Evolutionary conservation across 1,140 invertebrate species (phyloP).

Genomic region (Cecropterus lyciades): DNA sequence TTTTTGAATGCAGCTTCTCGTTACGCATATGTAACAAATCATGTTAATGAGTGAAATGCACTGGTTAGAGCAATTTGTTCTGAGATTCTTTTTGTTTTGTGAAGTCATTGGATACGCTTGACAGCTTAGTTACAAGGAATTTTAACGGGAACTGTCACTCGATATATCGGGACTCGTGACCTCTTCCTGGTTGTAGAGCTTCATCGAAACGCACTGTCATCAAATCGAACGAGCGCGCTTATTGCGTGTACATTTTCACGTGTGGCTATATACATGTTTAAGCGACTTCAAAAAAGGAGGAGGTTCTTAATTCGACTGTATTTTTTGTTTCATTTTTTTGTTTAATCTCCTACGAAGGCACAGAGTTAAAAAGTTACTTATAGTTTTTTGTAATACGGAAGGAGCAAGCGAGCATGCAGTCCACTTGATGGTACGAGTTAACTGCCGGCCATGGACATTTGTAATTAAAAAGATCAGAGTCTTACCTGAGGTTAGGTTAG

Average conservation of each 20-base stretch:
- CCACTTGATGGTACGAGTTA: too few species aligned
- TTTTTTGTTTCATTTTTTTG: too few species aligned
- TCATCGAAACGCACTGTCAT: constrained; percentile 6
- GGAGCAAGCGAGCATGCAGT: too few species aligned
- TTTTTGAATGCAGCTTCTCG: constrained; percentile 23
- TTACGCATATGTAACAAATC: constrained; percentile 47
- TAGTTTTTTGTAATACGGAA: too few species aligned
- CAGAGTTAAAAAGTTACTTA: too few species aligned
- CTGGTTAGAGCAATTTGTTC: constrained; percentile 25
- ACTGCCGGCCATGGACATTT: too few species aligned
- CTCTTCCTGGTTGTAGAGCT: constrained; percentile 22
- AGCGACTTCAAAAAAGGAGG: too few species aligned
- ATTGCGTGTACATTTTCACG: constrained; percentile 9
- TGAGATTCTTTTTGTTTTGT: constrained; percentile 26
- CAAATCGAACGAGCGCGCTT: not conserved
- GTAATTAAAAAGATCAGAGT: too few species aligned
- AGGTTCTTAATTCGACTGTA: too few species aligned
- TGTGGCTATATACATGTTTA: too few species aligned
- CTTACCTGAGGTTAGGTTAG: too few species aligned
- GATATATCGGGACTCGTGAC: constrained; percentile 9
- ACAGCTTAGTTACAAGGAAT: constrained; percentile 21
- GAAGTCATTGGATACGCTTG: constrained; percentile 27
- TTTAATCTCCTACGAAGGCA: too few species aligned
- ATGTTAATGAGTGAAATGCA: constrained; percentile 36
- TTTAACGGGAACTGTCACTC: constrained; percentile 27